These are phyloP conservation scores for Cataglyphis hispanica DNA, from an alignment of 1,140 invertebrate species.

Conservation along the genomic window DNA sequence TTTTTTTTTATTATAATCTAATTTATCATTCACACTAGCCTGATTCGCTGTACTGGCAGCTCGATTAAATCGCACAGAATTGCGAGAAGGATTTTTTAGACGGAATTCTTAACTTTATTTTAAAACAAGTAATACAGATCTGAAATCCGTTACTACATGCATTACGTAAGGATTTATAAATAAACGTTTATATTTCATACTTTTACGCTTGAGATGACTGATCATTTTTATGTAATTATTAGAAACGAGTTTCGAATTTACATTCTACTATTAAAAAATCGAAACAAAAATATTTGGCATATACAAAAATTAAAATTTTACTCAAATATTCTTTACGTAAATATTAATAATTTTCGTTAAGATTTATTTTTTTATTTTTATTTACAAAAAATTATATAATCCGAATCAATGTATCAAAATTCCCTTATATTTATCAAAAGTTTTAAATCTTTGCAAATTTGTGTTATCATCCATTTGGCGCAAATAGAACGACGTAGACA, in stretches of 20 bases:
- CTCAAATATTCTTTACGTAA: neutral
- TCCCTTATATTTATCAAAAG: neutral
- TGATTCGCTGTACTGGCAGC: constrained; percentile 17
- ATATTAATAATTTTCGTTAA: neutral
- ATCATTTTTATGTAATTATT: constrained; percentile 6
- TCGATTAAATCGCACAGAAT: neutral
- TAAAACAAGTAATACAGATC: neutral
- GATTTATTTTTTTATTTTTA: neutral
- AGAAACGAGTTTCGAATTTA: neutral
- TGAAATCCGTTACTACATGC: neutral
- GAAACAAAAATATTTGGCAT: neutral
- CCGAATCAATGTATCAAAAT: neutral
- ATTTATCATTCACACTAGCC: constrained; percentile 1
- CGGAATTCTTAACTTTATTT: neutral
- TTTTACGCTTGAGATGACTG: neutral
- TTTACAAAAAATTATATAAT: neutral
- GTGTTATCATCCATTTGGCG: constrained; percentile 8
- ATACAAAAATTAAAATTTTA: neutral
- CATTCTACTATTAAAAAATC: neutral
- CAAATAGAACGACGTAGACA: constrained; percentile 43
- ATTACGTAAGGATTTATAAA: neutral
- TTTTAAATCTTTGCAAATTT: constrained; percentile 22
- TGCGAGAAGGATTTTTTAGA: neutral
- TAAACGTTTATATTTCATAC: neutral
- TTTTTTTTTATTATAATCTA: constrained; percentile 19